Evolutionary conservation across 2,797 vertebrate genomes (phyloP).

Genomic region (Acipenser transmontanus): DNA sequence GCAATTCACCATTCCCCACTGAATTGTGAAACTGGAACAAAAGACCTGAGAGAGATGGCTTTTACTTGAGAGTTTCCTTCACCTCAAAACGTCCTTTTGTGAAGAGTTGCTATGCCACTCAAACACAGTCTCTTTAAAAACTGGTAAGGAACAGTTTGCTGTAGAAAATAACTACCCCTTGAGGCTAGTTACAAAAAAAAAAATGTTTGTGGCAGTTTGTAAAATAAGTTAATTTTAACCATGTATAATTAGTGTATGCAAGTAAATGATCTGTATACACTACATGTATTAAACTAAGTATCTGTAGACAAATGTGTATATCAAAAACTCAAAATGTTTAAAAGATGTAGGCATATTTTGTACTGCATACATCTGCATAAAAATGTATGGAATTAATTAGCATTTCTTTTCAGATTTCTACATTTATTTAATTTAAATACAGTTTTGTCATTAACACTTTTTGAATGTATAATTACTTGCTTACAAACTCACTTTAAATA

Average conservation of each 20-base stretch:
- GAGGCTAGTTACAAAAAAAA: conserved; percentile 8
- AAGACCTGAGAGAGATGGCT: conserved; percentile 35
- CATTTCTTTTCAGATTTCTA: conserved; percentile 12
- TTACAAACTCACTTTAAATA: conserved; percentile 13
- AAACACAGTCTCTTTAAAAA: not conserved
- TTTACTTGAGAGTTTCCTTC: conserved; percentile 40
- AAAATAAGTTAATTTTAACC: not conserved
- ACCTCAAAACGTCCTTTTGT: conserved; percentile 36
- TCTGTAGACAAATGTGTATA: not conserved
- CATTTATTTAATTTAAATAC: conserved; percentile 15
- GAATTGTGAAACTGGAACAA: conserved; percentile 37
- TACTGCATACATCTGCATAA: conserved; percentile 6
- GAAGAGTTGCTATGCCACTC: not conserved
- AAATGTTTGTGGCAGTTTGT: conserved; percentile 10
- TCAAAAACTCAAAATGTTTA: not conserved
- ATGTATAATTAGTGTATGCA: no score
- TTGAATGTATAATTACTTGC: conserved; percentile 18
- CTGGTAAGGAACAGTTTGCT: not conserved
- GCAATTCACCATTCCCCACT: conserved; percentile 25
- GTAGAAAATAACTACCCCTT: not conserved
- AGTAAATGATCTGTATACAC: no score
- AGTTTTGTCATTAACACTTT: not conserved
- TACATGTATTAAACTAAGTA: not conserved
- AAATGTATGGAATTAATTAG: conserved; percentile 11
- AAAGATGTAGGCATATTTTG: conserved; percentile 8